Evolutionary conservation across 2,888 invertebrate genomes (phyloP).

Genomic region (Chalcis sispes): DNA sequence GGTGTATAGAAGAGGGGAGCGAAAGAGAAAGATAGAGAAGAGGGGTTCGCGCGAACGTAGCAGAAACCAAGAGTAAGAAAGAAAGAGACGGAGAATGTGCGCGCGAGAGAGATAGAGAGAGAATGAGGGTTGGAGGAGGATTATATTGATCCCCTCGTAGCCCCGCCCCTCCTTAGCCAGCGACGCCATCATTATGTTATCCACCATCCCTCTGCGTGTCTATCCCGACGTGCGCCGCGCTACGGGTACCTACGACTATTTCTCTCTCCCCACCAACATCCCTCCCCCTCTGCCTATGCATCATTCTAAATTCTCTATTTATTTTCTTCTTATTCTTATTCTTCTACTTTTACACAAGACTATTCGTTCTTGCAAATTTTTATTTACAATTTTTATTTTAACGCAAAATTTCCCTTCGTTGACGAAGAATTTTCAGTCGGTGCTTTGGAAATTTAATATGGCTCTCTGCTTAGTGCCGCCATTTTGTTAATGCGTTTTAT

Average conservation of each 20-base stretch:
- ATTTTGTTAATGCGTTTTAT: no score
- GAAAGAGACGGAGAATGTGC: constrained; percentile 27
- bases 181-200: constrained; percentile 77
- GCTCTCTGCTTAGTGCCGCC: no score
- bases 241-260: no score
- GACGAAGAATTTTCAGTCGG: no score
- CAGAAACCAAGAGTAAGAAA: no score
- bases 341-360: constrained; percentile 43
- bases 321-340: constrained; percentile 50
- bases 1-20: constrained; percentile 18
- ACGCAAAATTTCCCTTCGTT: no score
- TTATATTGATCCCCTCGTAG: constrained; percentile 76
- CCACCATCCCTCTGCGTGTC: constrained; percentile 73
- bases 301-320: constrained; percentile 59
- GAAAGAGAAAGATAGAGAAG: constrained; percentile 32
- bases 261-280: no score
- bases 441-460: no score
- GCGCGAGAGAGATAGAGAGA: constrained; percentile 33
- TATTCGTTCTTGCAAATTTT: no score
- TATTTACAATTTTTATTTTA: no score
- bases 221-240: constrained; percentile 64
- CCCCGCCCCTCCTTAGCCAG: constrained; percentile 74
- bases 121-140: constrained; percentile 73
- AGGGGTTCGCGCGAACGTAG: no score
- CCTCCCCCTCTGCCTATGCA: constrained; percentile 28